Evolutionary conservation across 2,113 vertebrate species (phyloP).

Genomic region (Pseudorasbora parva): DNA sequence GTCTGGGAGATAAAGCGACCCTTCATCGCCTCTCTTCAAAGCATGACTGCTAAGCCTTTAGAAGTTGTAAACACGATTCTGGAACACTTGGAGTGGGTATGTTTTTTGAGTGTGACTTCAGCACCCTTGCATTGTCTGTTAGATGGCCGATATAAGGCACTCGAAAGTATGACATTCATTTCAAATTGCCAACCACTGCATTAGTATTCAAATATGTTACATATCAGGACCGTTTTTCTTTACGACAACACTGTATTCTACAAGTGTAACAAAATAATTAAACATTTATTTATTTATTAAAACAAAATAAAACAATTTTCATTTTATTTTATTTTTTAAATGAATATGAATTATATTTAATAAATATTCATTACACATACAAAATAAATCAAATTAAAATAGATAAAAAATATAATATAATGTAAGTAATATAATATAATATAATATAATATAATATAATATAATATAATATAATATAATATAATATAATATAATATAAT

Average conservation of each 20-base stretch:
- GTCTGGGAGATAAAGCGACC: constrained; percentile 5
- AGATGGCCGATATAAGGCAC: not conserved
- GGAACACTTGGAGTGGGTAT: not conserved
- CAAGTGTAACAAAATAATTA: not conserved
- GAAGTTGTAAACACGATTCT: not conserved
- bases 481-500: too few relatives aligned
- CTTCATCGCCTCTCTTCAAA: constrained; percentile 23
- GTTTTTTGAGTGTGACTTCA: not conserved
- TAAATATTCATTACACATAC: too few relatives aligned
- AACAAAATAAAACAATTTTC: not conserved
- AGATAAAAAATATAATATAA: too few relatives aligned
- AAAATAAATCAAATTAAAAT: too few relatives aligned
- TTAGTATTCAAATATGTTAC: not conserved
- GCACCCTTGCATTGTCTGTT: not conserved
- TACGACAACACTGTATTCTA: not conserved
- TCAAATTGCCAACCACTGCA: not conserved
- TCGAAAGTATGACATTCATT: too few relatives aligned
- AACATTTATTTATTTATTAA: not conserved
- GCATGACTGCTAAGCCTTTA: constrained; percentile 3
- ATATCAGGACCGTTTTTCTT: not conserved
- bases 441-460: too few relatives aligned
- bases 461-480: too few relatives aligned
- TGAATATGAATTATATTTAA: too few relatives aligned
- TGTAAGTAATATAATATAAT: too few relatives aligned
- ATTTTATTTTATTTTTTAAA: too few relatives aligned